Evolutionary conservation across 2,797 vertebrate genomes (phyloP).

Genomic region (Jordanella pulchra): DNA sequence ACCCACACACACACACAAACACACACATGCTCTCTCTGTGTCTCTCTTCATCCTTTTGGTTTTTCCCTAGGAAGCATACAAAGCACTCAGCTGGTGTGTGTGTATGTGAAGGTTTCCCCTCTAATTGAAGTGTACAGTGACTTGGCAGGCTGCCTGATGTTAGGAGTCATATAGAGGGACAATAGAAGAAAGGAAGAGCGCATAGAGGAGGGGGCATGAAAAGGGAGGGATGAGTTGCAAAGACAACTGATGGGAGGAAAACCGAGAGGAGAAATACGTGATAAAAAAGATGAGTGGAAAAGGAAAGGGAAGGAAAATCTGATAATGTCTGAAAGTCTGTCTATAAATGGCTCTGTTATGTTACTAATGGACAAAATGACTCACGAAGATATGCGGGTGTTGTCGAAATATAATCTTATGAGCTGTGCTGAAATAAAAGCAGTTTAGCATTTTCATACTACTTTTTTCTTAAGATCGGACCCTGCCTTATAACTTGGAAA

Average conservation of each 20-base stretch:
- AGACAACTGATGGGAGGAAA: conserved; percentile 29
- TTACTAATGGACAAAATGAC: conserved; percentile 2
- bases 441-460: too few relatives aligned
- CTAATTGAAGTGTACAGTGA: conserved; percentile 71
- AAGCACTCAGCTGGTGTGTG: conserved; percentile 40
- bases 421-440: neutral
- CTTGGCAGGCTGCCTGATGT: conserved; percentile 70
- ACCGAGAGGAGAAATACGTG: conserved; percentile 18
- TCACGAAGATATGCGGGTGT: neutral
- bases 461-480: neutral
- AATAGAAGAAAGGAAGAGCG: conserved; percentile 40
- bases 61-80: conserved; percentile 36
- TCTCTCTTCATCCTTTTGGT: conserved; percentile 27
- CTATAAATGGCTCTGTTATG: conserved; percentile 25
- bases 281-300: conserved; percentile 20
- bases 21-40: conserved; percentile 7
- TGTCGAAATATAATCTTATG: neutral
- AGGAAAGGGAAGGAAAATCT: conserved; percentile 34
- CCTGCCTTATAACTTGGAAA: neutral
- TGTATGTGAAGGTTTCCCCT: conserved; percentile 34
- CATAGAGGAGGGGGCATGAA: conserved; percentile 4
- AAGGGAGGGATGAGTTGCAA: conserved; percentile 17
- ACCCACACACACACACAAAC: conserved; percentile 1
- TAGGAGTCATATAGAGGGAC: conserved; percentile 58
- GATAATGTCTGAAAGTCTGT: conserved; percentile 44